Evolutionary conservation across 2,888 invertebrate genomes (phyloP).

Genomic region (Trachelus iudaicus): DNA sequence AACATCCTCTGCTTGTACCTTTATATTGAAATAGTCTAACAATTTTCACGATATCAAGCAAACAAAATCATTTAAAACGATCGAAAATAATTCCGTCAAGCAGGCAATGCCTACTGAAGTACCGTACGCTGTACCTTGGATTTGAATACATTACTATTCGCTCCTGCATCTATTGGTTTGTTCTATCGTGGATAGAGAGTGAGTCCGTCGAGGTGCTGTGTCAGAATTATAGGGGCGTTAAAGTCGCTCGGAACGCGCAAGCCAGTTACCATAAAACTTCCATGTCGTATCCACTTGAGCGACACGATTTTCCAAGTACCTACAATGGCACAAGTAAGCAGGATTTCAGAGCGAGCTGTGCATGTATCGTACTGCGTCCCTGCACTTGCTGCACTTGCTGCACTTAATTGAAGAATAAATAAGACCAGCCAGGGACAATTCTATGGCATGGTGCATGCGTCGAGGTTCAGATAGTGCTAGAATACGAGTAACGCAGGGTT

Average conservation of each 20-base stretch:
- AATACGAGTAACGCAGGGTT: constrained; percentile 27
- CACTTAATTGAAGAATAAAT: constrained; percentile 53
- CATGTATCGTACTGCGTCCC: constrained; percentile 30
- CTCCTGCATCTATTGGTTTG: no score
- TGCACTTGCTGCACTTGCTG: constrained; percentile 25
- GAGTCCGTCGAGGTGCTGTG: constrained; percentile 38
- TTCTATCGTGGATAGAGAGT: no score
- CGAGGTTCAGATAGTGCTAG: constrained; percentile 42
- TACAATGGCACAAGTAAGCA: neutral
- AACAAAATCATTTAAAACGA: no score
- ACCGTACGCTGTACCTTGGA: no score
- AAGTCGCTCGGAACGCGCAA: constrained; percentile 32
- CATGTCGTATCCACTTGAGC: constrained; percentile 1
- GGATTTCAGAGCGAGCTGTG: constrained; percentile 12
- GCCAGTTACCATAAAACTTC: constrained; percentile 36
- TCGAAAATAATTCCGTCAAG: no score
- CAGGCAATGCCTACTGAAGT: no score
- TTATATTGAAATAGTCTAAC: no score
- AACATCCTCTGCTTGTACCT: no score
- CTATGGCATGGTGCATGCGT: constrained; percentile 17
- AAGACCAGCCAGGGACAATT: constrained; percentile 30
- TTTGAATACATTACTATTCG: no score
- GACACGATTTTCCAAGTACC: neutral
- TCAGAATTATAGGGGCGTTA: constrained; percentile 42
- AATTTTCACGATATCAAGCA: no score